A percentile compares a stretch with the other conserved stretches of the same genome.
Evolutionary conservation across 2,797 vertebrate species (phyloP).

Genomic region (Heteromormyrus szaboi): DNA sequence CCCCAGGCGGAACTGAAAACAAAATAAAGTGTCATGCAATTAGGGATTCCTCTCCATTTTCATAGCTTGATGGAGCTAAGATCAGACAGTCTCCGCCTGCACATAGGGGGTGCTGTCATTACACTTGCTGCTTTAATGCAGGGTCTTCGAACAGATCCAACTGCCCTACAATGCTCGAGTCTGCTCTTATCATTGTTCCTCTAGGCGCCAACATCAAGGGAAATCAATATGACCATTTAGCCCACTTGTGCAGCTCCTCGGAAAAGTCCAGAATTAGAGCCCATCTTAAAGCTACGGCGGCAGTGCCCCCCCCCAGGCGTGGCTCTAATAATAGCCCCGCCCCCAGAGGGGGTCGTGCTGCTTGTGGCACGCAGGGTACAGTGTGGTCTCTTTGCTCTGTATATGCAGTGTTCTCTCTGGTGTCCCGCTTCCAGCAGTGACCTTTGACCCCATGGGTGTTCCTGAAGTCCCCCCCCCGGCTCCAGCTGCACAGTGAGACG

Average conservation of each 20-base stretch:
- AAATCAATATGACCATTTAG: neutral
- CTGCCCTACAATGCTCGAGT: neutral
- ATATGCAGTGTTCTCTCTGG: conserved; percentile 17
- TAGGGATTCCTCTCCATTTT: neutral
- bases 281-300: neutral
- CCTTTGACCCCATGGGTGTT: neutral
- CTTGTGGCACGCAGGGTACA: neutral
- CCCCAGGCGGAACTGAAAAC: neutral
- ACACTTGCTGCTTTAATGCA: neutral
- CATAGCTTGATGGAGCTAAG: neutral
- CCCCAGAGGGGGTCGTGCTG: neutral
- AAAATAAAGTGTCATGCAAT: neutral
- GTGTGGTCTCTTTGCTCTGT: conserved; percentile 10
- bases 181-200: neutral
- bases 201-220: neutral
- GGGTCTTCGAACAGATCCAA: neutral
- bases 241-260: neutral
- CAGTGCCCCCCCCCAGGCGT: neutral
- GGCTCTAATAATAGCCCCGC: conserved; percentile 10
- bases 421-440: conserved; percentile 14
- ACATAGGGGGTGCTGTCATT: neutral
- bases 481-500: conserved; percentile 41
- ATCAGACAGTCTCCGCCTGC: neutral
- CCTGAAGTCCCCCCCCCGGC: neutral
- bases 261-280: neutral